phyloP scores from a whole-genome alignment of 2,888 invertebrate species.

The Endotricha flammealis region DNA sequence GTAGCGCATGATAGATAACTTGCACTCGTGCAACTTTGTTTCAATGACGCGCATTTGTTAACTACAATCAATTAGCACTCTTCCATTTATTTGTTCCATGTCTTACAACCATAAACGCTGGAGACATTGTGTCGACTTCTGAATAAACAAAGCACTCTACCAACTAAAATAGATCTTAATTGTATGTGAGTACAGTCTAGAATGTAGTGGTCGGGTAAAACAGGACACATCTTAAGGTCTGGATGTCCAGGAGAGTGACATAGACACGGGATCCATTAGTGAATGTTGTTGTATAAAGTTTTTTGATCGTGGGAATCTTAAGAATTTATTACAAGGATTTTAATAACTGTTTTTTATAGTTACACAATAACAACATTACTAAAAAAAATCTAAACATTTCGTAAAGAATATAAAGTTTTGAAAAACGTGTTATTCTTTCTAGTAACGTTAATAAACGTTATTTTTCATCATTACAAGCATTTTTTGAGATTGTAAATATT shows the following conservation, averaged over 20 bases:
- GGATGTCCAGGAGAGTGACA: background rate
- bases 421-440: no score
- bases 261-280: slow-evolving; percentile 1
- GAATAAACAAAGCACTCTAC: background rate
- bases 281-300: background rate
- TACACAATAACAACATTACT: no score
- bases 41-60: no score
- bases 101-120: background rate
- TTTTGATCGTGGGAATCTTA: background rate
- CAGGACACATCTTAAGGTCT: background rate
- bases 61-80: background rate
- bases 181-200: background rate
- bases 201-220: background rate
- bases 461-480: no score
- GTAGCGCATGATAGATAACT: no score
- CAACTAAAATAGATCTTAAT: background rate
- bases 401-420: no score
- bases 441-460: no score
- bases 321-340: no score
- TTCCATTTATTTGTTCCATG: background rate
- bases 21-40: no score
- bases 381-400: no score
- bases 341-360: no score
- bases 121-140: background rate
- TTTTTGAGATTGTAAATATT: no score